Conservation (phyloP, 2,888 invertebrate species). For the Drosophila heteroneura region DNA sequence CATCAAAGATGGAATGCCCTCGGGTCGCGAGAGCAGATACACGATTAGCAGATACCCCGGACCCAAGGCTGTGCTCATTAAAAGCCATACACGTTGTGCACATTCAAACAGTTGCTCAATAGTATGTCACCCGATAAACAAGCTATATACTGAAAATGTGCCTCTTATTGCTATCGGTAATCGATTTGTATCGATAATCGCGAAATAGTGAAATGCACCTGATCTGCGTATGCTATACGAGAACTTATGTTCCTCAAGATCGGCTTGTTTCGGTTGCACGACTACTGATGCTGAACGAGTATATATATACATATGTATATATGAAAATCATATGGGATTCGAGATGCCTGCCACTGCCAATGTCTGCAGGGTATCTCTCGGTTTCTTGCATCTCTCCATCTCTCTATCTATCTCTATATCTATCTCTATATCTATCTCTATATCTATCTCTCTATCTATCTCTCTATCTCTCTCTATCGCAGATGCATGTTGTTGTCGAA, state of each 20-base stretch:
- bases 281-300: too few species aligned
- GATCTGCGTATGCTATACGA: not conserved
- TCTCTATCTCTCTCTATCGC: not conserved
- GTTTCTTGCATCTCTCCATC: not conserved
- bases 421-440: too few species aligned
- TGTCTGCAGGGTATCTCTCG: not conserved
- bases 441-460: not conserved
- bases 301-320: not conserved
- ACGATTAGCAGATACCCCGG: not conserved
- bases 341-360: not conserved
- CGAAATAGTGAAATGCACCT: not conserved
- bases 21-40: too few species aligned
- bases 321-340: not conserved
- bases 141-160: not conserved
- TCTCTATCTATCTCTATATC: not conserved
- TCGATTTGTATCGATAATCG: not conserved
- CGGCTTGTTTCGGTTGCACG: not conserved
- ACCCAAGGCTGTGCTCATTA: not conserved
- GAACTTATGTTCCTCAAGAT: not conserved
- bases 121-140: not conserved
- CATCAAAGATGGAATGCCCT: not conserved
- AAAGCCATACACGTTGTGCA: not conserved
- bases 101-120: not conserved
- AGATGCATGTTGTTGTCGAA: conserved; percentile 3
- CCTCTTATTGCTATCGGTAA: not conserved